Conservation (phyloP, 2,113 vertebrate genomes). For the Ciconia boyciana region DNA sequence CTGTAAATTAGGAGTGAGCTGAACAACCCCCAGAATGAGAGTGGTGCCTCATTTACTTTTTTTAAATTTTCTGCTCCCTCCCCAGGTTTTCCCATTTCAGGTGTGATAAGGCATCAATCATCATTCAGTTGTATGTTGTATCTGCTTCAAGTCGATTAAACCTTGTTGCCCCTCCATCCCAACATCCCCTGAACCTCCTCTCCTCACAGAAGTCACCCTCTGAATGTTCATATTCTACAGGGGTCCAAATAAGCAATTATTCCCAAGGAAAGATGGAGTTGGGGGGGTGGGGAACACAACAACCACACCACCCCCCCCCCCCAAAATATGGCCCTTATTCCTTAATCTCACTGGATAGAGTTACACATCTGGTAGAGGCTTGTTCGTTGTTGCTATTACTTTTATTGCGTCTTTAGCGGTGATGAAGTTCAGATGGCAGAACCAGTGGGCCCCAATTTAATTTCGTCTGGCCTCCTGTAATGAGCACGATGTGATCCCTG, state of each 20-base stretch:
- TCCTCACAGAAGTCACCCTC: background rate
- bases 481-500: background rate
- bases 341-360: slow-evolving; percentile 30
- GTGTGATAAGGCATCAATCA: background rate
- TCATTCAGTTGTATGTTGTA: background rate
- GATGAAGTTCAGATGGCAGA: slow-evolving; percentile 61
- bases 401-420: slow-evolving; percentile 54
- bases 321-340: background rate
- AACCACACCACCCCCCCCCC: background rate
- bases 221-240: background rate
- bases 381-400: slow-evolving; percentile 13
- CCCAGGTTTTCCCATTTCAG: background rate
- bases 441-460: slow-evolving; percentile 47
- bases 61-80: background rate
- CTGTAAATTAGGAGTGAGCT: background rate
- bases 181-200: background rate
- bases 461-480: background rate
- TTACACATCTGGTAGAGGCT: slow-evolving; percentile 63
- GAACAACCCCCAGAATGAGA: background rate
- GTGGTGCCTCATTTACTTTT: background rate
- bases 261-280: background rate
- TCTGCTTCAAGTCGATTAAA: background rate
- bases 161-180: background rate
- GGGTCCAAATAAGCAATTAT: background rate
- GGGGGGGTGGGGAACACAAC: background rate